phyloP scores from a whole-genome alignment of 2,113 vertebrate genomes.

The Chaetops frenatus region DNA sequence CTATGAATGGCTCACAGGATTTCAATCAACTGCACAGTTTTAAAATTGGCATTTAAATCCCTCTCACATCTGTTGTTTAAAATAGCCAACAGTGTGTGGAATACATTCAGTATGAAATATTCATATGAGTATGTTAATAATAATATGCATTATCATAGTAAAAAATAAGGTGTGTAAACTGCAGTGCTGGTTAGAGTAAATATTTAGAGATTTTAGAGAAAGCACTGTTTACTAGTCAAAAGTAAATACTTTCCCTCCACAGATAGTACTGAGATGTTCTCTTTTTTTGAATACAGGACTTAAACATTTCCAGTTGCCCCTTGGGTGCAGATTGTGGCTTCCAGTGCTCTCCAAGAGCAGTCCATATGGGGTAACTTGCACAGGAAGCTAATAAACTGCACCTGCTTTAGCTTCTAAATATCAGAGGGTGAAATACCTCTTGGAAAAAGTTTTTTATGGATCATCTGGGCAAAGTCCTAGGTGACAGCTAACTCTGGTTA shows the following conservation, averaged over 20 bases:
- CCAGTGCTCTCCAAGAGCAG: background rate
- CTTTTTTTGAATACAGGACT: background rate
- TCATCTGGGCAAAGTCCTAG: background rate
- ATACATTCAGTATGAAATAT: slow-evolving; percentile 14
- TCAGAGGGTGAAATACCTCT: background rate
- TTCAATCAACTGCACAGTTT: slow-evolving; percentile 50
- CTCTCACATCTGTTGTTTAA: slow-evolving; percentile 52
- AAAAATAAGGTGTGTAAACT: background rate
- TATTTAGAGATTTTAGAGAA: background rate
- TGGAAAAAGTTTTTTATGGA: background rate
- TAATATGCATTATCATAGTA: background rate
- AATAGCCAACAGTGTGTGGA: slow-evolving; percentile 4
- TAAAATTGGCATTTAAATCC: slow-evolving; percentile 49
- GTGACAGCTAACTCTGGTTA: background rate
- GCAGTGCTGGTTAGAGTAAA: background rate
- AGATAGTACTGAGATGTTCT: background rate
- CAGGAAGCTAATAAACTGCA: background rate
- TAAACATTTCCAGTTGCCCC: background rate
- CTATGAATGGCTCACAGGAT: slow-evolving; percentile 52
- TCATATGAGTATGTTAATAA: slow-evolving; percentile 21
- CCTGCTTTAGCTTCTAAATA: background rate
- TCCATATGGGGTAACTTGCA: background rate
- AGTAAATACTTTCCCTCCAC: background rate
- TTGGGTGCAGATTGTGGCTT: background rate
- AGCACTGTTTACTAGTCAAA: background rate